These are phyloP conservation scores for Esperia sulphurella DNA, from an alignment of 2,888 invertebrate genomes.

Conservation along the genomic window DNA sequence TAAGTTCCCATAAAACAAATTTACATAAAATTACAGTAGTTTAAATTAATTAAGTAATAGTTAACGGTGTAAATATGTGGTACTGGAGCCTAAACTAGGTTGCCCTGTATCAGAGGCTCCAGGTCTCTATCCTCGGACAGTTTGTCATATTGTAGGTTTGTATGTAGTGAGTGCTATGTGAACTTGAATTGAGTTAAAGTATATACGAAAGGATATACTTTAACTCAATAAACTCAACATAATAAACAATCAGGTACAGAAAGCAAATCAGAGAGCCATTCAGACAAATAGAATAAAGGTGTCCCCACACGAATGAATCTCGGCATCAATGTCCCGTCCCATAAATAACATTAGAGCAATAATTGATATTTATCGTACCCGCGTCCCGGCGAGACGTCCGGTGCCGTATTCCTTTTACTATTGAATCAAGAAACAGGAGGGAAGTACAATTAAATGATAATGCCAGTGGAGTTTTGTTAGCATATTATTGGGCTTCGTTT, in stretches of 20 bases:
- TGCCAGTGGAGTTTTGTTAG: neutral
- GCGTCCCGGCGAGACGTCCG: constrained; percentile 14
- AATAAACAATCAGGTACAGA: neutral
- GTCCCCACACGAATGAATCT: neutral
- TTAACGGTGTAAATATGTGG: no score
- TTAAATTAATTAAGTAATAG: no score
- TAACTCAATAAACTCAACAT: neutral
- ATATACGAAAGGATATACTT: no score
- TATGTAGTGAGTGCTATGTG: no score
- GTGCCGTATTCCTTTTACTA: neutral
- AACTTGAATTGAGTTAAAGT: no score
- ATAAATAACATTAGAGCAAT: constrained; percentile 23
- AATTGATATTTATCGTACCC: constrained; percentile 37
- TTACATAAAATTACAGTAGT: no score
- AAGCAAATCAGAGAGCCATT: neutral
- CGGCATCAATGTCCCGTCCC: constrained; percentile 10
- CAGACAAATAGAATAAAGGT: constrained; percentile 7
- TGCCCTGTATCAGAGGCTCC: no score
- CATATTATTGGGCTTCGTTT: neutral
- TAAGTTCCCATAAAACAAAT: no score
- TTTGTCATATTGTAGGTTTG: no score
- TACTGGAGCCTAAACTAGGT: no score
- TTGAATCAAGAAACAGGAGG: neutral
- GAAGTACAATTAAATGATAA: constrained; percentile 3
- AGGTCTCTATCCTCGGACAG: no score